phyloP scores from a whole-genome alignment of 2,113 vertebrate genomes.

The Megaleporinus macrocephalus region DNA sequence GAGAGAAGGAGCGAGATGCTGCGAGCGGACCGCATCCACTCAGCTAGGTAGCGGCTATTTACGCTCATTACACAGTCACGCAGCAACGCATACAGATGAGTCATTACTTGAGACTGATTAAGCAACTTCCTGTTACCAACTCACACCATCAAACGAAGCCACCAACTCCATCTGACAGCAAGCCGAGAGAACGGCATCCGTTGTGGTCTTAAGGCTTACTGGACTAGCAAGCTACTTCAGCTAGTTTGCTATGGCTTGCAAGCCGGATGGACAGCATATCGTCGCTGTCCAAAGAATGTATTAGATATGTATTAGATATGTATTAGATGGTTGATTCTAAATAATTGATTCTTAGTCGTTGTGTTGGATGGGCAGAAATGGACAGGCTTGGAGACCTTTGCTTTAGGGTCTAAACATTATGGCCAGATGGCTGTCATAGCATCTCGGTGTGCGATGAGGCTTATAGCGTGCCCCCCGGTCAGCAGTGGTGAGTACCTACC shows the following conservation, averaged over 20 bases:
- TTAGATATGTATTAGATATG: no score
- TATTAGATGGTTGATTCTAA: no score
- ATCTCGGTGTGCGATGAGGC: no score
- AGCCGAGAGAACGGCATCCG: background rate
- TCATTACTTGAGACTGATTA: constrained; percentile 1
- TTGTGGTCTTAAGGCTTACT: background rate
- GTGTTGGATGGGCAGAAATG: no score
- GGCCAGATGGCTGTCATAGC: no score
- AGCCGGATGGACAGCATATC: no score
- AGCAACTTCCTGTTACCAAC: background rate
- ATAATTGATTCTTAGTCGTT: no score
- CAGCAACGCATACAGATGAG: background rate
- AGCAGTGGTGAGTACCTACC: no score
- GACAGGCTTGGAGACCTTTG: no score
- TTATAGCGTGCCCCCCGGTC: no score
- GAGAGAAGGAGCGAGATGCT: constrained; percentile 2
- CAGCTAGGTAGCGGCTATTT: background rate
- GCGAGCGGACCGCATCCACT: background rate
- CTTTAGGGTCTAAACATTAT: no score
- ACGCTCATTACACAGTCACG: constrained; percentile 5
- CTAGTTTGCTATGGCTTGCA: background rate
- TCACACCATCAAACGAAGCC: background rate
- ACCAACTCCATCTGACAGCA: background rate
- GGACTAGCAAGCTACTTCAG: background rate
- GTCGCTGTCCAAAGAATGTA: no score